Base-by-base conservation (phyloP, 2,797 vertebrate genomes). In the Sebastes itinus region DNA sequence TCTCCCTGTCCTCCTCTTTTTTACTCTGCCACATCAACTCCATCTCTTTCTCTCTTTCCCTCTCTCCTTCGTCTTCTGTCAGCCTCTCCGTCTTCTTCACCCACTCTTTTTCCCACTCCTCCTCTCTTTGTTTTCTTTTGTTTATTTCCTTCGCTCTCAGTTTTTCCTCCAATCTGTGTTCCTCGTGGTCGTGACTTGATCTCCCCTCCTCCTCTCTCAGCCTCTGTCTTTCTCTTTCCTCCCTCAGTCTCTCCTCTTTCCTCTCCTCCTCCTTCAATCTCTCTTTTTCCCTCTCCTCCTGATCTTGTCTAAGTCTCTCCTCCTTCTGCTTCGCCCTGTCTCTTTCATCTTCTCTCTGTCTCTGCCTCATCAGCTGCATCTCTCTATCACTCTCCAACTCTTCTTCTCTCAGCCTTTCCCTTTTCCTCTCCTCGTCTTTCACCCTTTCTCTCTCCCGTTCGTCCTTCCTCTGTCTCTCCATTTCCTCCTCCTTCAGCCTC, bases 331-430 rank as follows among this genome's bases (percentile, higher is more conserved):
- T 82, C 0, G 4, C 46, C 25, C 23, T 75, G 32, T 75, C 32
- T 7, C 3, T 63, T 42, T 81, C 82, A 49, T 88, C 77, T 4
- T 86, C 71, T 38, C 16, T 85, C 55, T 75, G 77, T 68, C 66
- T 86, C 2, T 35, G n/a, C 1, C 16, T 16, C 59, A 63, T 25
- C 16, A 52, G 0, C 65, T 81, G 59, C 23, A 54, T 46, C 54
- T 72, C 52, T 30, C 73, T 85, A 10, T 87, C 84, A 5, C 27
- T 79, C 55, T 84, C 72, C 33, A 16, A 79, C 52, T 86, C 82
- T 23, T 88, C 67, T 28, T 89, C 62, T 55, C 6, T 70, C 9
- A 42, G 2, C 5, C 73, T 83, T 12, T 78, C 54, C 35, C 30
- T 78, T 27, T 81, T 49, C 33, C 7, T 64, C 11, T 69, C 55